These are phyloP conservation scores for Luperina testacea DNA, from an alignment of 2,888 invertebrate genomes.

Conservation along the genomic window DNA sequence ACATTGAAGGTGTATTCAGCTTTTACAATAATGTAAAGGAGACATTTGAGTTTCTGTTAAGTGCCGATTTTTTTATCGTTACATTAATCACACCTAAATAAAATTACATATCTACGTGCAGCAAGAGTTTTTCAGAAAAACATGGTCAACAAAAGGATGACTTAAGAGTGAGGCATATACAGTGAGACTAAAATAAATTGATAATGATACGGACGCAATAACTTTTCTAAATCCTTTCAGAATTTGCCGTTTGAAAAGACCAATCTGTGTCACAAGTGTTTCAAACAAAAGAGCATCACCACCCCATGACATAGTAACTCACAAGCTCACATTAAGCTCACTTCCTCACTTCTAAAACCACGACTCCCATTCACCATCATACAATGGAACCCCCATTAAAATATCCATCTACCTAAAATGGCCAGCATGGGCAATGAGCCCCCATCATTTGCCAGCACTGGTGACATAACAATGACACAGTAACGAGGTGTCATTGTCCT, in stretches of 20 bases:
- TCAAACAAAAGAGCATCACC: constrained; percentile 10
- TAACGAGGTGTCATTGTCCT: constrained; percentile 72
- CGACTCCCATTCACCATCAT: constrained; percentile 20
- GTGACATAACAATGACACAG: constrained; percentile 62
- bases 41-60: neutral
- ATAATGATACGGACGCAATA: neutral
- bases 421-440: constrained; percentile 47
- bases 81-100: too few species aligned
- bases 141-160: neutral
- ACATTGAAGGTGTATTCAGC: neutral
- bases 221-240: neutral
- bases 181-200: neutral
- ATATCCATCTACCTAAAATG: constrained; percentile 45
- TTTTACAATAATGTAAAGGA: neutral
- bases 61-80: neutral
- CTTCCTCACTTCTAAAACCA: constrained; percentile 19
- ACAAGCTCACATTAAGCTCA: constrained; percentile 23
- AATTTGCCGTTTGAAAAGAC: neutral
- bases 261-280: neutral
- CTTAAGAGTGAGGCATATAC: neutral
- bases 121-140: neutral
- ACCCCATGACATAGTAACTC: constrained; percentile 12
- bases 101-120: neutral
- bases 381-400: constrained; percentile 55
- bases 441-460: constrained; percentile 55